These are phyloP conservation scores for Callithrix jacchus DNA, from an alignment of 2,113 vertebrate species.

Conservation along the genomic window DNA sequence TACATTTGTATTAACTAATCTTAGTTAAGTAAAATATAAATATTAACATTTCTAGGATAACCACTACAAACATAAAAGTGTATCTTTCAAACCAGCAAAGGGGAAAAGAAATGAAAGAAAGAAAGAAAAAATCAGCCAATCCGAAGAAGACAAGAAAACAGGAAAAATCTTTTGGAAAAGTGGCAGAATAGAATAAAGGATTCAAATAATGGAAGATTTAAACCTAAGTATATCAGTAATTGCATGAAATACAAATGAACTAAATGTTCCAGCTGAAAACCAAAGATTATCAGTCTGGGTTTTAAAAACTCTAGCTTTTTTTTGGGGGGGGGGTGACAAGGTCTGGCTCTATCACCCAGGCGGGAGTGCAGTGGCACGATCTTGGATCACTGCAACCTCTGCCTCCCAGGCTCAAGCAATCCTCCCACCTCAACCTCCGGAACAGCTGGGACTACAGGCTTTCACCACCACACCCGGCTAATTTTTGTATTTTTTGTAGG, in stretches of 20 bases:
- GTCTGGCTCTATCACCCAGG: too few species aligned
- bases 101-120: neutral
- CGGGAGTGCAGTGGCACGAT: too few species aligned
- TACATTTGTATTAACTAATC: neutral
- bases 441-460: too few species aligned
- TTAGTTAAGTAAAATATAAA: constrained; percentile 18
- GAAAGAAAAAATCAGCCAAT: neutral
- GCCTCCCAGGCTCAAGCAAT: too few species aligned
- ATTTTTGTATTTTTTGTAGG: too few species aligned
- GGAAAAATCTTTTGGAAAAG: constrained; percentile 7
- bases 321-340: neutral
- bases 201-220: neutral
- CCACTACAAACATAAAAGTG: neutral
- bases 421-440: too few species aligned
- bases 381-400: too few species aligned
- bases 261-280: neutral
- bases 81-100: neutral
- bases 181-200: neutral
- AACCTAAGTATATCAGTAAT: neutral
- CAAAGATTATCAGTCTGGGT: neutral
- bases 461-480: too few species aligned
- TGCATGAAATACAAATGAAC: constrained; percentile 19
- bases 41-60: constrained; percentile 22
- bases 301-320: constrained; percentile 20
- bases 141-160: neutral